Conservation (phyloP, 2,113 vertebrate genomes). For the Galbula dea region DNA sequence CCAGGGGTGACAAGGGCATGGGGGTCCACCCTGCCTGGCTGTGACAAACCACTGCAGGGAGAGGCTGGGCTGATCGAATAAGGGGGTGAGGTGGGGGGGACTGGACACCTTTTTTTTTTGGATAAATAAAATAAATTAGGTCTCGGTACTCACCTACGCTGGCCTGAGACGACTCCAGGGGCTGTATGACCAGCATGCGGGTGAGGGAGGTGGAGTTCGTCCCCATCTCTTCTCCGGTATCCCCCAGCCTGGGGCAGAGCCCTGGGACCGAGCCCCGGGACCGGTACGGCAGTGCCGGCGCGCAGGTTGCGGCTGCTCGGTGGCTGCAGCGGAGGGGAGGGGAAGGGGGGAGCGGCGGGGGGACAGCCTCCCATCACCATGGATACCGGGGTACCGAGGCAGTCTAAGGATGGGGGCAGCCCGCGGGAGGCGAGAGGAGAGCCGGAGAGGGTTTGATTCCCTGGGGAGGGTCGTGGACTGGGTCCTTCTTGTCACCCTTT, state of each 20-base stretch:
- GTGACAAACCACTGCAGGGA: not conserved
- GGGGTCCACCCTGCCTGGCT: not conserved
- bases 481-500: not conserved
- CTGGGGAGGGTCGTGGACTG: rapidly evolving
- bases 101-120: not conserved
- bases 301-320: not conserved
- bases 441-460: not conserved
- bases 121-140: not conserved
- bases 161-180: not conserved
- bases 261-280: not conserved
- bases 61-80: not conserved
- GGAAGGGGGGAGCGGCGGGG: not conserved
- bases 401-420: not conserved
- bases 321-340: not conserved
- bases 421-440: not conserved
- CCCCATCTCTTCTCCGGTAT: not conserved
- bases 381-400: constrained; percentile 26
- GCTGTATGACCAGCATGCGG: not conserved
- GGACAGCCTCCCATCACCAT: constrained; percentile 17
- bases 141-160: not conserved
- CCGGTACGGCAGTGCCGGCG: not conserved
- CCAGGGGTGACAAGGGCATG: not conserved
- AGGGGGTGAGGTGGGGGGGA: rapidly evolving
- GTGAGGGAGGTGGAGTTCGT: not conserved
- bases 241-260: not conserved